Evolutionary conservation across 2,888 invertebrate genomes (phyloP).

Genomic region (Drosophila atroscutellata): DNA sequence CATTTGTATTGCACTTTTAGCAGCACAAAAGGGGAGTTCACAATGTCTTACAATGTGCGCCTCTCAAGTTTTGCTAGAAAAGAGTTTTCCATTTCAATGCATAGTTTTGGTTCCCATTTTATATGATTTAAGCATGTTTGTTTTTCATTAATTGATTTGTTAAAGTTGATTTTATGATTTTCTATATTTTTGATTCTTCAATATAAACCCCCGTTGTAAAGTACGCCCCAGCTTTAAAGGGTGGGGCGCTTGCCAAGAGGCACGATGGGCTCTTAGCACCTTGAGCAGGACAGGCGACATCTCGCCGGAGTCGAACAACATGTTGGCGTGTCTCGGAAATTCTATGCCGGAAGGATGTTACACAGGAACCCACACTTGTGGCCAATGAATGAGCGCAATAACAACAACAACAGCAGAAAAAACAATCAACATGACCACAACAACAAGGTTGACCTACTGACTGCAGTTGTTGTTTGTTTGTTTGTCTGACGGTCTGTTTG

Average conservation of each 20-base stretch:
- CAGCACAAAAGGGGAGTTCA: not conserved
- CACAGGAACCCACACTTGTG: constrained; percentile 62
- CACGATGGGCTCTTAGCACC: constrained; percentile 37
- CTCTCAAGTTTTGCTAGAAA: not conserved
- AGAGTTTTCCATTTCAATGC: too few relatives aligned
- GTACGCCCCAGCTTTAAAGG: not conserved
- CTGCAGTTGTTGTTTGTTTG: constrained; percentile 28
- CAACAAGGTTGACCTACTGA: constrained; percentile 38
- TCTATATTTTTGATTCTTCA: not conserved
- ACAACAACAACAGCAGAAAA: constrained; percentile 16
- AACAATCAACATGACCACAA: constrained; percentile 13
- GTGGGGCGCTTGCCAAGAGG: constrained; percentile 6
- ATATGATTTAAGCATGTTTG: not conserved
- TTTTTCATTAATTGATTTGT: not conserved
- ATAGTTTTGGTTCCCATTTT: not conserved
- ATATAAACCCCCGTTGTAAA: not conserved
- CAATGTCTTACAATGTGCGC: constrained; percentile 2
- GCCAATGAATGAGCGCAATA: constrained; percentile 40
- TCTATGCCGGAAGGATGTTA: constrained; percentile 68
- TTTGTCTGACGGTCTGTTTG: constrained; percentile 10
- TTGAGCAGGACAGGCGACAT: constrained; percentile 17
- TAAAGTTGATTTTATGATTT: not conserved
- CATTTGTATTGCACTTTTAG: constrained; percentile 30
- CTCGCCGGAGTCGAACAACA: constrained; percentile 23
- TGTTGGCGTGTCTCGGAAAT: constrained; percentile 51